Conservation (phyloP, 2,888 invertebrate genomes). For the Panzeria rudis region DNA sequence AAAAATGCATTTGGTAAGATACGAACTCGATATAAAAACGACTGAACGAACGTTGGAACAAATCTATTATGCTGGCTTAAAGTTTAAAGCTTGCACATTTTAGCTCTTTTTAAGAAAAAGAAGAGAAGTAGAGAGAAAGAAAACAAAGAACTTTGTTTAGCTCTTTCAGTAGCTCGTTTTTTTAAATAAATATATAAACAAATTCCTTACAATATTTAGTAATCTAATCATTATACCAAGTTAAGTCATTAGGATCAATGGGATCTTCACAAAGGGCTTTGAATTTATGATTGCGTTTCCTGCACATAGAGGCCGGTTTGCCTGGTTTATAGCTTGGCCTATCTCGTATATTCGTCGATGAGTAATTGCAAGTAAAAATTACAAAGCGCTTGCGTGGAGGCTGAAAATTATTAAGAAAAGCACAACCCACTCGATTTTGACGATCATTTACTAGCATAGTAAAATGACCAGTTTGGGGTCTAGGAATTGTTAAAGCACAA, state of each 20-base stretch:
- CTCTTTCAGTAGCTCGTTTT: slow-evolving; percentile 16
- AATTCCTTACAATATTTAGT: not conserved
- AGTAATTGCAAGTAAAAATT: slow-evolving; percentile 72
- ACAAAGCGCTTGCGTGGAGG: slow-evolving; percentile 27
- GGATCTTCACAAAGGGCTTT: slow-evolving; percentile 58
- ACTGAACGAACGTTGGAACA: not conserved
- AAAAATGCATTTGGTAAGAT: slow-evolving; percentile 51
- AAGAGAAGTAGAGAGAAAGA: not conserved
- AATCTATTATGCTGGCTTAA: not conserved
- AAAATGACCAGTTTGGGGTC: slow-evolving; percentile 71
- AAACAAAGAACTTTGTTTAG: not conserved
- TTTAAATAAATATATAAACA: slow-evolving; percentile 7
- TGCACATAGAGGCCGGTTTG: slow-evolving; percentile 46
- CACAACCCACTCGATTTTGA: slow-evolving; percentile 66
- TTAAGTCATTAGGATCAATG: slow-evolving; percentile 68
- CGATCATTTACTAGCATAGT: slow-evolving; percentile 66
- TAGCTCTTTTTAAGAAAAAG: not conserved
- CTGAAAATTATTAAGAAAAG: slow-evolving; percentile 52
- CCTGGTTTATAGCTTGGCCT: slow-evolving; percentile 68
- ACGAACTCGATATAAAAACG: slow-evolving; percentile 14
- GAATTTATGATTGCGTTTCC: slow-evolving; percentile 38
- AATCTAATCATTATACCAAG: slow-evolving; percentile 58
- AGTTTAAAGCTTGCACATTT: not conserved
- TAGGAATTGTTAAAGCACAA: slow-evolving; percentile 9
- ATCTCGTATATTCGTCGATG: slow-evolving; percentile 68